Evolutionary conservation across 2,797 vertebrate species (phyloP).

Genomic region (Anguilla anguilla): DNA sequence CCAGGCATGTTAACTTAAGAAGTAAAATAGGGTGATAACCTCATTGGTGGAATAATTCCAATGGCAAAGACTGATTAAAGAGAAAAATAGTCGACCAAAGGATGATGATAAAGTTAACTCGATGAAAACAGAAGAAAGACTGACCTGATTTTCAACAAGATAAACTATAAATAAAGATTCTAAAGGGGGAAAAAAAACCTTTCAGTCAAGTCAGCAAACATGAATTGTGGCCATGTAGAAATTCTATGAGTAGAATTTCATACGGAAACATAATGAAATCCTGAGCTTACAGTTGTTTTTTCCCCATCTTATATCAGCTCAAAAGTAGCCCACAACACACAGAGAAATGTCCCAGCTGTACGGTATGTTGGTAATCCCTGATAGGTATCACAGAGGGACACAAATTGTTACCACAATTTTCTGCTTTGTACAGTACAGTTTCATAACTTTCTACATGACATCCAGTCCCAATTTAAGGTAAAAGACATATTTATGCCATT

Average conservation of each 20-base stretch:
- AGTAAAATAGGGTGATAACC: background rate
- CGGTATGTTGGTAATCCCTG: no score
- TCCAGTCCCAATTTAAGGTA: no score
- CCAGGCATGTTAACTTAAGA: background rate
- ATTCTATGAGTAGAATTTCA: no score
- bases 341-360: no score
- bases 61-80: background rate
- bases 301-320: background rate
- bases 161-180: background rate
- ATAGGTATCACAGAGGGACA: no score
- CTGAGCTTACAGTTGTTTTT: background rate
- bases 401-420: no score
- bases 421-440: no score
- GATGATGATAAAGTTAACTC: background rate
- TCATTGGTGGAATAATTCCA: background rate
- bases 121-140: background rate
- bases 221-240: background rate
- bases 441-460: no score
- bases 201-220: background rate
- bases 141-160: background rate
- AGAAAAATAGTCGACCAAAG: background rate
- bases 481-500: background rate
- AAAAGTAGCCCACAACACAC: background rate
- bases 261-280: background rate
- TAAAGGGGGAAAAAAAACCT: background rate